Evolutionary conservation across 2,888 invertebrate genomes (phyloP), one percentile per base, ranked within the genome.

Genomic region (Glaucopsyche alexis): DNA sequence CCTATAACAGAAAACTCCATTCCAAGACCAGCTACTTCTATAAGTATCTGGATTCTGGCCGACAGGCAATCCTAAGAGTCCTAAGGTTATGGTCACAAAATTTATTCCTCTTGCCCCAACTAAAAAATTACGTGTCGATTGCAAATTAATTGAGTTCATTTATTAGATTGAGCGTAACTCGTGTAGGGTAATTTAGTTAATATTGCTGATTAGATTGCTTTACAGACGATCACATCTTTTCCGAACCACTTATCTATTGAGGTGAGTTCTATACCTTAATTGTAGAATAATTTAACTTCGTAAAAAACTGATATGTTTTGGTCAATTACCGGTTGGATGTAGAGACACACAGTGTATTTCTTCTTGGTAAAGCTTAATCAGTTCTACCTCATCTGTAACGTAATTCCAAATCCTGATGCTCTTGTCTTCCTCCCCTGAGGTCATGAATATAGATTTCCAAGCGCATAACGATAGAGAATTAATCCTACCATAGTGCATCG

Each of bases 351-450:
- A 95, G 82, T 94, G 95, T 42, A 97, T 94, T 81, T 97, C 97
- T 81, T 98, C 98, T 77, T 95, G 94, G 84, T 98, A 98, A 79
- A 96, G 94, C 82, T 97, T 96, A 29, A 95, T 94, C 83, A 98
- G 87, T 81, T 98, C 96, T 71, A 98, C 91, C 69, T 94, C 96
- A 83, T 96, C 96, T 0, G 96, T 96, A 87, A 97, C 96, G 84
- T 97, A 98, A 84, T 99, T 97, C 98, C 99, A 99, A 67, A 99
- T 94, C 72, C 98, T 94, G 71, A 99, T 95, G 52, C 97, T 97
- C 78, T 97, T 95, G 85, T 99, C 99, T 70, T 94, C 90, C 76
- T 95, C 94, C 66, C 96, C 96, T 4, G 95, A 92, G 0, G 98
- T 98, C 89, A 98, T 96, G 76, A 98, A 95, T 73, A 98, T 95